Evolutionary conservation across 2,113 vertebrate species (phyloP), one percentile per base, ranked within the genome.

Genomic region (Fregetta grallaria): DNA sequence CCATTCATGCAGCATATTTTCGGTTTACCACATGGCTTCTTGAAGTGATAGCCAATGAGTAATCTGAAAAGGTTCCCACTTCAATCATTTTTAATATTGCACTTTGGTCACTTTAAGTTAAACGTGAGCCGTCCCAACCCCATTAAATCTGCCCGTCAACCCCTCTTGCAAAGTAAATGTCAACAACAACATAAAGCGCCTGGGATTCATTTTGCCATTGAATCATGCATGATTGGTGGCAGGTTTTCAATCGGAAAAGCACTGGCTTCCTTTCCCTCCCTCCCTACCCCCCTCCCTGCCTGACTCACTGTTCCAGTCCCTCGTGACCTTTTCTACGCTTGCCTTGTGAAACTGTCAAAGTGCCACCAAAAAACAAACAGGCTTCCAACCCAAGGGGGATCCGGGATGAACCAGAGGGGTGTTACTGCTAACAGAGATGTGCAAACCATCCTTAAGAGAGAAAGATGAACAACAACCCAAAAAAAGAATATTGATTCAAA

Each of bases 21-120:
- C 21, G 96, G 96, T 95, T 97, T 90, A 96, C 96, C 96, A 88
- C 96, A 96, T 49, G 87, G 91, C 67, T 94, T 83, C 90, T 93
- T 77, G 92, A 94, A 93, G 86, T n/a, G 58, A 68, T 91, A 70
- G 86, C 86, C 79, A 85, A 30, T 71, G 85, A 93, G 88, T 78
- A 89, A 94, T 85, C 92, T 88, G 85, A 81, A 88, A 82, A 78
- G 74, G 80, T 90, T 92, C 92, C 96, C 92, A 93, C 92, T 97
- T 95, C 95, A 95, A 82, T 93, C 85, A 71, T 76, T 84, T 71
- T 76, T 42, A 83, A 45, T 83, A 76, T 85, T 75, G 72, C 83
- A 36, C 90, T 89, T 82, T 11, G 88, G 94, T 93, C 94, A 88
- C 65, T 86, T 87, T 86, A 94, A 94, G 91, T 97, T 84, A 86